Conservation (phyloP, 2,113 vertebrate species). For the Bettongia penicillata region DNA sequence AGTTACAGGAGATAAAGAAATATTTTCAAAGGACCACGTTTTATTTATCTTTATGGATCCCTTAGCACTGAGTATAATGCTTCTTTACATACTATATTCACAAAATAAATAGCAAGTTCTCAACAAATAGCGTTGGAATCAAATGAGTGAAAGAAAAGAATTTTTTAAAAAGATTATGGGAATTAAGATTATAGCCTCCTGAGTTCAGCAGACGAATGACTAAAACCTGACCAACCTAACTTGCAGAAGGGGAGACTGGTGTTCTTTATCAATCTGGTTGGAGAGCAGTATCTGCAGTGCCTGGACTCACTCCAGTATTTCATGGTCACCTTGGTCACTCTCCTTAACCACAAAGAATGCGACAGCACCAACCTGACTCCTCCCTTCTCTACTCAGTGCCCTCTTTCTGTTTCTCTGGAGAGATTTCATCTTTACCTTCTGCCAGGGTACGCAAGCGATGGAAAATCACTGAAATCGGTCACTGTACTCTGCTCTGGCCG, state of each 20-base stretch:
- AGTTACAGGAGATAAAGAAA: not conserved
- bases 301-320: not conserved
- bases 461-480: not conserved
- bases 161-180: not conserved
- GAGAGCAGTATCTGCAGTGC: not conserved
- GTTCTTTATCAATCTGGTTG: not conserved
- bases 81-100: not conserved
- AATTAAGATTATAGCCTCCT: not conserved
- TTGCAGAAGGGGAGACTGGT: not conserved
- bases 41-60: not conserved
- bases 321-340: not conserved
- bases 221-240: not conserved
- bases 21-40: not conserved
- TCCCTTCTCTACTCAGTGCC: not conserved
- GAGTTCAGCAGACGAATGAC: not conserved
- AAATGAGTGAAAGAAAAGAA: not conserved
- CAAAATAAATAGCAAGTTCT: not conserved
- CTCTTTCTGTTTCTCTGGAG: not conserved
- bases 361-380: rapidly evolving
- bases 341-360: not conserved
- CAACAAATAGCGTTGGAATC: not conserved
- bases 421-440: not conserved
- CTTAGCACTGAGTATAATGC: not conserved
- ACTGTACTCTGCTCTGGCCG: not conserved
- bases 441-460: not conserved